Evolutionary conservation across 2,888 invertebrate species (phyloP), one percentile per base, ranked within the genome.

Genomic region (Scaptomyza caliginosa): DNA sequence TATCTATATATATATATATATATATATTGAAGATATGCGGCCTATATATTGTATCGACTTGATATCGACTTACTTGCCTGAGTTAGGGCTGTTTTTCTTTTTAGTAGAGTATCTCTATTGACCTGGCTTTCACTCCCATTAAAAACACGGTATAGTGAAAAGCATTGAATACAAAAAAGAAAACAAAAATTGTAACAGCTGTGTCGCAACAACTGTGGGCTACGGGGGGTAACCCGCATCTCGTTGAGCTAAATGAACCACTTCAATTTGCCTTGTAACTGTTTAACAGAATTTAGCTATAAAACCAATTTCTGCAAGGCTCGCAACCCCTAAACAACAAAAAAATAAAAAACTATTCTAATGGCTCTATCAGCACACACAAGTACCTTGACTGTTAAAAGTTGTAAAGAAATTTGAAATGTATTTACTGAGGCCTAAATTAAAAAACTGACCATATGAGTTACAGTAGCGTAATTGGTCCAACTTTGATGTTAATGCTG

Each of bases 171-270:
- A n/a, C n/a, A n/a, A n/a, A n/a, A n/a, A n/a, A n/a, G n/a, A n/a
- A n/a, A n/a, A n/a, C n/a, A 62, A 63, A 74, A 81, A 81, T 81
- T 76, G 68, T 85, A 85, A 79, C 81, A 81, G 82, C 85, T 81
- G 81, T 75, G 82, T 67, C 76, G 79, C 62, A 82, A 73, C 85
- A 82, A 75, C 82, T 78, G 82, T 59, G 63, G 57, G 7, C 79
- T 16, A 26, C 76, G 58, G 82, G 76, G 81, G 72, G 64, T 63
- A 51, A 40, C 64, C 40, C 60, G 66, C 57, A 64, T 43, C 26
- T 32, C 49, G 24, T 23, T 34, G 49, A 54, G 32, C 36, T 16
- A 52, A 39, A 55, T 65, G 79, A 75, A 85, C 81, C 81, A 81
- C 81, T 85, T 76, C 67, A 85, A 82, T 69, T 78, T 66, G 74